These are phyloP conservation scores for Euwallacea fornicatus DNA, from an alignment of 1,140 invertebrate species.

Conservation along the genomic window DNA sequence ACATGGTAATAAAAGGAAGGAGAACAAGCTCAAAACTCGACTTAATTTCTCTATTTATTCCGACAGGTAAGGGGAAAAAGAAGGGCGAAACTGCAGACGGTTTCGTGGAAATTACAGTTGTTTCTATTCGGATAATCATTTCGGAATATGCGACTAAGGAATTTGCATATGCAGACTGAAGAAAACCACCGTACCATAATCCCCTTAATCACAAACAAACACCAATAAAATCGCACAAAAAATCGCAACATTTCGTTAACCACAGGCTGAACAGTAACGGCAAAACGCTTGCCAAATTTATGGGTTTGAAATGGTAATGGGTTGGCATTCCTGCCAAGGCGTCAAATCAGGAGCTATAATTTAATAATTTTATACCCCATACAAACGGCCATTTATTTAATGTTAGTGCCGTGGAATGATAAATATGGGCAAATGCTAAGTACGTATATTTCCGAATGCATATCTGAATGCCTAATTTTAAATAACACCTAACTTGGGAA, in stretches of 20 bases:
- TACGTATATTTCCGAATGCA: constrained; percentile 3
- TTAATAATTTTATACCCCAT: constrained; percentile 8
- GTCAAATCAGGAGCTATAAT: constrained; percentile 13
- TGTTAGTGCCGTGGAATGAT: neutral
- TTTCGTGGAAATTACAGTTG: constrained; percentile 3
- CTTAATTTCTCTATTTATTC: constrained; percentile 9
- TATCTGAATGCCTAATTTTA: constrained; percentile 3
- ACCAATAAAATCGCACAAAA: no score
- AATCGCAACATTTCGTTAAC: no score
- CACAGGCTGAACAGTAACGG: no score
- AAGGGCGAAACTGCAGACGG: constrained; percentile 2
- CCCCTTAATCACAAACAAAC: no score
- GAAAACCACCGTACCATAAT: no score
- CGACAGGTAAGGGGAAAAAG: neutral
- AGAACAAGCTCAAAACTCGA: neutral
- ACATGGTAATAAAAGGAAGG: constrained; percentile 5
- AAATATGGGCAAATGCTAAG: neutral
- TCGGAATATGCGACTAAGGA: neutral
- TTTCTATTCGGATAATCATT: neutral
- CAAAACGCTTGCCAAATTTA: neutral
- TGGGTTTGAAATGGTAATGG: constrained; percentile 6
- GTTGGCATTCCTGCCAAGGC: neutral
- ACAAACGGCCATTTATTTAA: constrained; percentile 7
- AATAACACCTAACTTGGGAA: neutral
- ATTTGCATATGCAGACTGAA: no score